Conservation (phyloP, 2,113 vertebrate genomes). For the Spermophilus dauricus region DNA sequence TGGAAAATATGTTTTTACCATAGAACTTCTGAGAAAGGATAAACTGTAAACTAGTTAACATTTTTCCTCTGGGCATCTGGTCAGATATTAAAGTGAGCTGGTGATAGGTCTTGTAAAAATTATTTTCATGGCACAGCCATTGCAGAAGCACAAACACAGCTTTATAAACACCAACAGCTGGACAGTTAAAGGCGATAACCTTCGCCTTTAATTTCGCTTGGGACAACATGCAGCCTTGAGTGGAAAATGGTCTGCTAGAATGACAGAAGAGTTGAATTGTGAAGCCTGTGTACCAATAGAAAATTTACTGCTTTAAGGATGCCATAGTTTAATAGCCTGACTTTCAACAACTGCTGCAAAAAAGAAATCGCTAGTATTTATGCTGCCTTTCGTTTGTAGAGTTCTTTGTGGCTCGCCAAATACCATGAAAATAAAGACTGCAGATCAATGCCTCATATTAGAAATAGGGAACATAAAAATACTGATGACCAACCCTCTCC, state of each 20-base stretch:
- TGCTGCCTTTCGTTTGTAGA: not conserved
- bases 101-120: slow-evolving; percentile 43
- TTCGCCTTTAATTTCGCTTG: slow-evolving; percentile 36
- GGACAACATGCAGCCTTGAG: not conserved
- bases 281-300: slow-evolving; percentile 6
- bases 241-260: slow-evolving; percentile 41
- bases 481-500: not conserved
- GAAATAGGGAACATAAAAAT: not conserved
- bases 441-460: not conserved
- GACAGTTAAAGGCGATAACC: not conserved
- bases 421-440: not conserved
- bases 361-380: slow-evolving; percentile 25
- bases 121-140: slow-evolving; percentile 3
- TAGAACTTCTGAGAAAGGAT: slow-evolving; percentile 64
- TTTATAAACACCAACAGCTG: slow-evolving; percentile 49
- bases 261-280: slow-evolving; percentile 34
- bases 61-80: slow-evolving; percentile 28
- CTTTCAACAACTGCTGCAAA: slow-evolving; percentile 25
- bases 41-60: slow-evolving; percentile 60
- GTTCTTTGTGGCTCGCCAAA: not conserved
- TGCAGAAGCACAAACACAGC: not conserved
- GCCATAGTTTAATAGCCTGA: not conserved
- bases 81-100: slow-evolving; percentile 52
- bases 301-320: slow-evolving; percentile 39
- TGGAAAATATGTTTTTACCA: slow-evolving; percentile 68